A percentile compares a stretch with the other conserved stretches of the same genome.
phyloP scores from a whole-genome alignment of 2,113 vertebrate species.

The Corythornis vintsioides region DNA sequence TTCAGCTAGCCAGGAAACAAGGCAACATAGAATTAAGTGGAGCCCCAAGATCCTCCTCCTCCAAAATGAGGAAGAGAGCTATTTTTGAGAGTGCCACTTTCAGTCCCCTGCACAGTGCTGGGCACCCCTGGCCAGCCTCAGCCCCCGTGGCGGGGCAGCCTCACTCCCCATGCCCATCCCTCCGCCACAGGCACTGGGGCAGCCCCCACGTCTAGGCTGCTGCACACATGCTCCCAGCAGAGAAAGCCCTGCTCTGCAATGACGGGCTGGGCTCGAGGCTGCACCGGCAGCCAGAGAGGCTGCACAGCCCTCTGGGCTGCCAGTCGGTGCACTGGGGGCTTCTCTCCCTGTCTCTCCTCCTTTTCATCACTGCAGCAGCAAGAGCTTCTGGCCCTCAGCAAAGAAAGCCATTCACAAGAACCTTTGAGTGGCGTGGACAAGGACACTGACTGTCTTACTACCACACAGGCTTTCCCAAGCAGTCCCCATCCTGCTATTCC shows the following conservation, averaged over 20 bases:
- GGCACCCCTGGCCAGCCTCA: not conserved
- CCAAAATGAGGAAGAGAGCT: rapidly evolving
- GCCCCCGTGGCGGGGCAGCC: rapidly evolving
- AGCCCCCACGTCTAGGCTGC: not conserved
- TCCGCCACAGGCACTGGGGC: rapidly evolving
- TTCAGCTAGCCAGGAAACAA: slow-evolving; percentile 28
- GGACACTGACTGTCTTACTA: not conserved
- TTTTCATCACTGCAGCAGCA: rapidly evolving
- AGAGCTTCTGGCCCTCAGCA: not conserved
- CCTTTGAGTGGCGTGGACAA: rapidly evolving
- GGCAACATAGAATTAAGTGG: not conserved
- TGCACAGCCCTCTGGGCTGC: rapidly evolving
- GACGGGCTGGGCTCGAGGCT: not conserved
- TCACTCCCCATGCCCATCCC: not conserved
- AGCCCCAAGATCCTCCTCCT: not conserved
- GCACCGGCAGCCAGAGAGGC: rapidly evolving
- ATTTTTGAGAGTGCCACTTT: not conserved
- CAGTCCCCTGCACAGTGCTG: rapidly evolving
- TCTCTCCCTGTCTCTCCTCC: not conserved
- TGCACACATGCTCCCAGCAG: not conserved
- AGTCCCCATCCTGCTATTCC: not conserved
- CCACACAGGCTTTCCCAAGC: not conserved
- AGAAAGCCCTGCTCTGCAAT: not conserved
- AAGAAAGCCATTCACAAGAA: not conserved
- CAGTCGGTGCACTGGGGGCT: rapidly evolving